phyloP scores from a whole-genome alignment of 2,113 vertebrate species.

The Odocoileus hemionus region DNA sequence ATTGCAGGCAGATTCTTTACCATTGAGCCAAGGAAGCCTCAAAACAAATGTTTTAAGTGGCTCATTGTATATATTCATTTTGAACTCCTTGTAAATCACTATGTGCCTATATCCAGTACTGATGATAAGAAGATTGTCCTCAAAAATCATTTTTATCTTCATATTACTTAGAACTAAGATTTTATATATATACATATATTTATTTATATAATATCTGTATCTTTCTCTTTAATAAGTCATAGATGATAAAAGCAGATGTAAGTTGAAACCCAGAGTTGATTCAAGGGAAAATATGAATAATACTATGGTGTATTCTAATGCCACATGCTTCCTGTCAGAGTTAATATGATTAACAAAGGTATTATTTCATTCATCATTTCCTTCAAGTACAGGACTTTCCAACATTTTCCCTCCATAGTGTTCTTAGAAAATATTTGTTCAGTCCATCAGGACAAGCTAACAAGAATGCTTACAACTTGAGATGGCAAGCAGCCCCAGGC shows the following conservation, averaged over 20 bases:
- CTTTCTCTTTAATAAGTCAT: not conserved
- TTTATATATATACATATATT: not conserved
- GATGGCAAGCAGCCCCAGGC: not conserved
- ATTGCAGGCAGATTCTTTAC: no score
- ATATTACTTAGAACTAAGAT: not conserved
- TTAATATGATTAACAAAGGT: not conserved
- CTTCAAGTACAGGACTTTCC: not conserved
- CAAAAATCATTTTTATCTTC: not conserved
- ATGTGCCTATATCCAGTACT: not conserved
- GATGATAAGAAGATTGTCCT: not conserved
- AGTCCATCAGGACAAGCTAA: not conserved
- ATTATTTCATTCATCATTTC: not conserved
- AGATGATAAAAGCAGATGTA: not conserved
- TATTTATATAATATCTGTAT: not conserved
- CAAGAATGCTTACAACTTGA: not conserved
- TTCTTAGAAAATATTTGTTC: not conserved
- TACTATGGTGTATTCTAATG: not conserved
- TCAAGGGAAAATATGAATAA: not conserved
- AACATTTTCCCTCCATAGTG: not conserved
- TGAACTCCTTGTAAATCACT: not conserved
- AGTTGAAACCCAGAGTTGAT: not conserved
- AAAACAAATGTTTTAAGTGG: not conserved
- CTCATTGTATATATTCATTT: not conserved
- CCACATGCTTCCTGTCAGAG: not conserved
- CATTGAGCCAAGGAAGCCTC: not conserved